Conservation (phyloP, 2,888 invertebrate genomes). For the Cryptus viduatorius region DNA sequence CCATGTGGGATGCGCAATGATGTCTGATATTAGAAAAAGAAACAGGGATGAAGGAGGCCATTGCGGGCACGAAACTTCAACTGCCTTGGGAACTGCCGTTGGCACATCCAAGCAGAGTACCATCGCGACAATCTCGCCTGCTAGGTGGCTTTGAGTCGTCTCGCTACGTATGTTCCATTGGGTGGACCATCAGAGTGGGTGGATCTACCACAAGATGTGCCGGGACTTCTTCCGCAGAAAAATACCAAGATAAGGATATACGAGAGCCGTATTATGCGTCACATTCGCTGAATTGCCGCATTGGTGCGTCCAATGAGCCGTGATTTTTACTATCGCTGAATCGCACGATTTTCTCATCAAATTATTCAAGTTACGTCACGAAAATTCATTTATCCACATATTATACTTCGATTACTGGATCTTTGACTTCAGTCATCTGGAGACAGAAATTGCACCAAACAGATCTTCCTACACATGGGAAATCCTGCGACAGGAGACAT, state of each 20-base stretch:
- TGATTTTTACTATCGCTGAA: slow-evolving; percentile 75
- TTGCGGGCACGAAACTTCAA: slow-evolving; percentile 41
- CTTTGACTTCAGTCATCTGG: not conserved
- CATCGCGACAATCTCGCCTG: slow-evolving; percentile 43
- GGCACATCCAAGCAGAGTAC: slow-evolving; percentile 32
- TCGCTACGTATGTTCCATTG: slow-evolving; percentile 26
- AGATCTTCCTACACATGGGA: not conserved
- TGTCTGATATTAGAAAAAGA: slow-evolving; percentile 81
- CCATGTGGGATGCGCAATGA: slow-evolving; percentile 80
- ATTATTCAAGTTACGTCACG: not conserved
- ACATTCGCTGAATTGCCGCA: slow-evolving; percentile 67
- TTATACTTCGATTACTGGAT: not conserved
- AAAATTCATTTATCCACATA: not conserved
- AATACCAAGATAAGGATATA: slow-evolving; percentile 79
- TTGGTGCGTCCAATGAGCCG: slow-evolving; percentile 71
- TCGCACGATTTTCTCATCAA: not conserved
- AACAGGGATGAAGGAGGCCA: slow-evolving; percentile 47
- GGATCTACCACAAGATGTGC: not conserved
- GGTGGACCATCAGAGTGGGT: not conserved
- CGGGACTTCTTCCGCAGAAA: slow-evolving; percentile 72
- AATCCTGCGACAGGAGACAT: slow-evolving; percentile 33
- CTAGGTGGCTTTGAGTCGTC: slow-evolving; percentile 34
- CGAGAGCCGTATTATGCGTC: slow-evolving; percentile 73
- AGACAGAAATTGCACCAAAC: not conserved
- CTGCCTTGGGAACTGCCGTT: slow-evolving; percentile 47